Conservation (phyloP, 2,113 vertebrate genomes). For the Meriones unguiculatus region DNA sequence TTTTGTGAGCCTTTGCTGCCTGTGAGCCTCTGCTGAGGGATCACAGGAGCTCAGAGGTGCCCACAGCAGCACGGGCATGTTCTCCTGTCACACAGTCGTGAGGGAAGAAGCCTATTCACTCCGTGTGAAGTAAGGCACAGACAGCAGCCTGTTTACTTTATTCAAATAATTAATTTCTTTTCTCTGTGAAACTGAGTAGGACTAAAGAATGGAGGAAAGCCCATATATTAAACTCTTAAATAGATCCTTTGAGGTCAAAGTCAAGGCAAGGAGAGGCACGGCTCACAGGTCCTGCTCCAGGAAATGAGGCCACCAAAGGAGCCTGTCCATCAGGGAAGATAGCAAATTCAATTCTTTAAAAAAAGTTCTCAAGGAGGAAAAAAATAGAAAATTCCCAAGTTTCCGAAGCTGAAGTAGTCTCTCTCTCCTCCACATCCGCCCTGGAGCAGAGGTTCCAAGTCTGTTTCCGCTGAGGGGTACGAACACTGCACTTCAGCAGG, state of each 20-base stretch:
- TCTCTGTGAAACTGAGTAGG: constrained; percentile 52
- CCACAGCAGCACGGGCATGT: not conserved
- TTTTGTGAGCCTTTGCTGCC: not conserved
- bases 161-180: constrained; percentile 77
- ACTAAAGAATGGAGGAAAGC: constrained; percentile 35
- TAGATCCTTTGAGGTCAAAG: constrained; percentile 82
- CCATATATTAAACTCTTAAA: constrained; percentile 90
- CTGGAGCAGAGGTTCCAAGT: not conserved
- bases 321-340: not conserved
- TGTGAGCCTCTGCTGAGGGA: not conserved
- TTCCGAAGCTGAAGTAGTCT: not conserved
- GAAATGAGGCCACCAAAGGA: constrained; percentile 21
- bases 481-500: constrained; percentile 74
- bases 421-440: not conserved
- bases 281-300: constrained; percentile 27
- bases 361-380: constrained; percentile 53
- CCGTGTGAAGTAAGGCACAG: not conserved
- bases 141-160: constrained; percentile 61
- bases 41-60: not conserved
- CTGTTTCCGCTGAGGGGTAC: constrained; percentile 83
- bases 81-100: not conserved
- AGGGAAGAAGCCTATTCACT: not conserved
- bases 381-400: constrained; percentile 56
- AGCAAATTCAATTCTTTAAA: constrained; percentile 55
- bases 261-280: constrained; percentile 44